phyloP scores from a whole-genome alignment of 2,113 vertebrate genomes.

The Archilochus colubris region DNA sequence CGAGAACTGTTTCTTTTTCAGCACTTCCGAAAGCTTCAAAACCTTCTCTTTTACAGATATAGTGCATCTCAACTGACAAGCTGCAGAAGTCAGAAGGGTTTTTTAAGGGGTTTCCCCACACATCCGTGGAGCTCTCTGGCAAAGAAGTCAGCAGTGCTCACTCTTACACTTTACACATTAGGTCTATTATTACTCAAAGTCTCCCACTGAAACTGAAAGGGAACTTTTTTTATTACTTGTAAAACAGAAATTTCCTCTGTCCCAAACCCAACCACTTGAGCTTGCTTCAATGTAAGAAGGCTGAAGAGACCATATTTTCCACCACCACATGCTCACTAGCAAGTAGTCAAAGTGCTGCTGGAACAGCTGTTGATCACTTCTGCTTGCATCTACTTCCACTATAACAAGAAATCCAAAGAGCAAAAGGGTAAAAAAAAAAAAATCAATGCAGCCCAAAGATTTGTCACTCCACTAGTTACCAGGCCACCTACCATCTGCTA shows the following conservation, averaged over 20 bases:
- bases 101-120: neutral
- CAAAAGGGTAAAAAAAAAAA: neutral
- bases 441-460: neutral
- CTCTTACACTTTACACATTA: neutral
- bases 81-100: neutral
- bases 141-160: accelerated
- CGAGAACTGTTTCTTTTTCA: neutral
- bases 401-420: neutral
- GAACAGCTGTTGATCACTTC: neutral
- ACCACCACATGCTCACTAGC: neutral
- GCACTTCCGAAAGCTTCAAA: neutral
- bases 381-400: neutral
- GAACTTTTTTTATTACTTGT: neutral
- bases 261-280: neutral
- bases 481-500: neutral
- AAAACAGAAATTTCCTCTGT: neutral
- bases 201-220: neutral
- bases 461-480: neutral
- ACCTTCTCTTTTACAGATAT: neutral
- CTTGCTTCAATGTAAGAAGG: neutral
- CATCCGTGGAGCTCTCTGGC: accelerated
- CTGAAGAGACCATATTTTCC: neutral
- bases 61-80: accelerated
- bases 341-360: neutral
- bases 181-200: neutral